Base-by-base conservation (phyloP, 2,113 vertebrate species). In the Mus pahari region DNA sequence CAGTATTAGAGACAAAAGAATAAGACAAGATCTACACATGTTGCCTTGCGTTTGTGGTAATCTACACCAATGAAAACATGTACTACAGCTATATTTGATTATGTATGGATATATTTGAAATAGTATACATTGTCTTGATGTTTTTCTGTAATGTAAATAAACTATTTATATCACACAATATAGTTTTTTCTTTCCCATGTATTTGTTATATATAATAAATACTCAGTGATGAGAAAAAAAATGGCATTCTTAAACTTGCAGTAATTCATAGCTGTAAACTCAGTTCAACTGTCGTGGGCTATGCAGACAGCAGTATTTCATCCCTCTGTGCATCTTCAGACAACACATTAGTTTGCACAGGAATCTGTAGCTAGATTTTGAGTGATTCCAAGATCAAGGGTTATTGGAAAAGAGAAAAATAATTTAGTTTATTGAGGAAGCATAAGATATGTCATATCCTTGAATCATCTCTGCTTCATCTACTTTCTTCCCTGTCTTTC, bases 61-160 rank as follows among this genome's bases (percentile, higher is more conserved):
- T 99, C 99, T 98, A 99, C 99, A 99, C 99, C 99, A 99, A 99
- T 99, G 99, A 99, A 99, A 99, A 99, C 99, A 99, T 99, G 99
- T 99, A 99, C 99, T 98, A 99, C 98, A 99, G 98, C 99, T 99
- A 99, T 99, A 99, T 99, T 99, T 99, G 99, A 99, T 99, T 99
- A 99, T 99, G 99, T 99, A 99, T 99, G 99, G 99, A 99, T 99
- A 99, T 99, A 99, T 99, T 99, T 99, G 99, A 99, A 99, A 99
- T 99, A 99, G 99, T 99, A 99, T 99, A 99, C 99, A 99, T 99
- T 99, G 99, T 99, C 99, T 99, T 99, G 99, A 99, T 99, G 99
- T 99, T 99, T 99, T 99, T 99, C 99, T 99, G 99, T 99, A 99
- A 99, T 99, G 99, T 99, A 99, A 99, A 99, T 99, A 99, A 99